Evolutionary conservation across 1,140 invertebrate species (phyloP).

Genomic region (Calosoma granatense): DNA sequence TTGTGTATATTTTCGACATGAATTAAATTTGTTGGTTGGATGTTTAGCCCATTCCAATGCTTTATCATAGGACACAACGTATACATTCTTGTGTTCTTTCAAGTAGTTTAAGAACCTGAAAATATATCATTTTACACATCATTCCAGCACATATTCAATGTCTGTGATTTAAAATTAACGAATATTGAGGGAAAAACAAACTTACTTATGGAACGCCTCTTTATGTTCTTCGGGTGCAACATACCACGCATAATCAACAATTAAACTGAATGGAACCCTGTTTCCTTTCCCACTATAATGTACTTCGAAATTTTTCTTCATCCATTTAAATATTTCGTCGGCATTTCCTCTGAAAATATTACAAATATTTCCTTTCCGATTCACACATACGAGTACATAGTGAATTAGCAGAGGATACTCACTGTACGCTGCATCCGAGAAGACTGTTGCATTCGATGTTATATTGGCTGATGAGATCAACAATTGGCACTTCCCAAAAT

Average conservation of each 20-base stretch:
- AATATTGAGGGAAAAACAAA: too few species aligned
- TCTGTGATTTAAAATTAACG: too few species aligned
- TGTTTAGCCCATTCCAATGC: background rate
- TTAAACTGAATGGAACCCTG: background rate
- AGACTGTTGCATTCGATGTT: slow-evolving; percentile 46
- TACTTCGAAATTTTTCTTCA: background rate
- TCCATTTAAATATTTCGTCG: background rate
- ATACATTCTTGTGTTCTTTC: background rate
- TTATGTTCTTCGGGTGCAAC: background rate
- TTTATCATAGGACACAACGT: background rate
- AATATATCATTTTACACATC: too few species aligned
- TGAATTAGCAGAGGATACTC: too few species aligned
- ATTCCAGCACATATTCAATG: too few species aligned
- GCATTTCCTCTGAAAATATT: background rate
- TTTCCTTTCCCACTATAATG: background rate
- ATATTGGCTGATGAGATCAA: slow-evolving; percentile 41
- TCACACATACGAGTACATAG: too few species aligned
- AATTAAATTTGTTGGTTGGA: background rate
- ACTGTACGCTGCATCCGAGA: slow-evolving; percentile 43
- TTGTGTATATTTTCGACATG: background rate
- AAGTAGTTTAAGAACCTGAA: background rate
- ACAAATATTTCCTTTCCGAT: too few species aligned
- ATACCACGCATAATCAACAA: background rate
- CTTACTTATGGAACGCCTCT: background rate
- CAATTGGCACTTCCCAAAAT: slow-evolving; percentile 53